Conservation (phyloP, 2,113 vertebrate species). For the Heliornis fulica region DNA sequence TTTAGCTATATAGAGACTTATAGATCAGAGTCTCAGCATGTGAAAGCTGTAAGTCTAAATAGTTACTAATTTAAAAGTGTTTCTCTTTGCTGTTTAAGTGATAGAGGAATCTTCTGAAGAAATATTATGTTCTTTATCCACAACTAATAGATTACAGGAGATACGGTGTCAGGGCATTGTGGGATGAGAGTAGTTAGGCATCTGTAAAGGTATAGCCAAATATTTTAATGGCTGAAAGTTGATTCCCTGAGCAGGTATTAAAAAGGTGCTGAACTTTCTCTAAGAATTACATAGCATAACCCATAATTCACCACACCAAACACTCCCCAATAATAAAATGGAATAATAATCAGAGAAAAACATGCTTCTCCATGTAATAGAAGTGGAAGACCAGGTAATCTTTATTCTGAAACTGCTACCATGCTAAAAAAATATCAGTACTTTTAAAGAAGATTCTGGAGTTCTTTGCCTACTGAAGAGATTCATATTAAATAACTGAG, state of each 20-base stretch:
- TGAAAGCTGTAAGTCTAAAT: neutral
- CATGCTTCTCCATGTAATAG: neutral
- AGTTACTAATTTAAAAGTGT: conserved; percentile 11
- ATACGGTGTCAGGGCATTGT: neutral
- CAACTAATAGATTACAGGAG: conserved; percentile 31
- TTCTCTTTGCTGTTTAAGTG: conserved; percentile 11
- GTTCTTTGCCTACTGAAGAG: neutral
- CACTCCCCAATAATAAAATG: neutral
- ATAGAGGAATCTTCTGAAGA: conserved; percentile 1
- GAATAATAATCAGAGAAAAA: neutral
- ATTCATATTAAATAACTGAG: conserved; percentile 24
- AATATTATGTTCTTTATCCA: neutral
- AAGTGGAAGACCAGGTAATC: neutral
- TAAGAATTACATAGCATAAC: neutral
- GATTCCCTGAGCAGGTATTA: conserved; percentile 1
- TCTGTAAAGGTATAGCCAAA: neutral
- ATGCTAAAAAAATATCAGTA: neutral
- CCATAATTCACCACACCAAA: neutral
- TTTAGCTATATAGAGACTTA: neutral
- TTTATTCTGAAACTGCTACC: neutral
- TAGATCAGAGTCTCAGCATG: neutral
- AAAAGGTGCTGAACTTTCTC: conserved; percentile 11
- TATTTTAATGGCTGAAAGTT: neutral
- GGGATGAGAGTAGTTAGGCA: neutral
- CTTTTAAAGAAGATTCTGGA: conserved; percentile 5